Conservation (phyloP, 2,797 vertebrate genomes). For the Peromyscus attwateri region DNA sequence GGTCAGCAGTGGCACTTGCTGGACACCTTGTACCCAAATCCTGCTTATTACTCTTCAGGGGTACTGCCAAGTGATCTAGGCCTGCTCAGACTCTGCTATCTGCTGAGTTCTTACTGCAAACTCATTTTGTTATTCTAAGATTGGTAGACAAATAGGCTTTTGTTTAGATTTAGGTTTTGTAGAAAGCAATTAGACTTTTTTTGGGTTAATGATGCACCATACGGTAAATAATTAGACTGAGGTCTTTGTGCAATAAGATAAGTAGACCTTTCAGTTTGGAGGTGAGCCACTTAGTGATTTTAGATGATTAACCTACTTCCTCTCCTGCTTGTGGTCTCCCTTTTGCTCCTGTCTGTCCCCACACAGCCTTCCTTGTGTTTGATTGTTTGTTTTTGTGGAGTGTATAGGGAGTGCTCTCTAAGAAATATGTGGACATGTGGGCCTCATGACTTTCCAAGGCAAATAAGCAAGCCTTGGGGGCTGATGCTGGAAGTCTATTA, state of each 20-base stretch:
- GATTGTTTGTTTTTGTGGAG: not conserved
- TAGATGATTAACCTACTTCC: not conserved
- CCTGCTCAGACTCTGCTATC: not conserved
- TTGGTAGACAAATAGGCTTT: constrained; percentile 45
- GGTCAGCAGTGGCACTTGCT: not conserved
- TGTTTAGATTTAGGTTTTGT: constrained; percentile 51
- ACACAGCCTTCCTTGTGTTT: constrained; percentile 11
- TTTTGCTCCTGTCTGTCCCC: constrained; percentile 23
- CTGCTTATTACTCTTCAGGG: not conserved
- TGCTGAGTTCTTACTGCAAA: constrained; percentile 10
- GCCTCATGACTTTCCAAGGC: not conserved
- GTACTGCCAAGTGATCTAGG: not conserved
- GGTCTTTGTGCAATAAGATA: constrained; percentile 1
- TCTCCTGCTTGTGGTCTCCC: not conserved
- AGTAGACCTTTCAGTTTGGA: constrained; percentile 57
- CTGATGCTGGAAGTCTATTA: not conserved
- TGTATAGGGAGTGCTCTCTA: not conserved
- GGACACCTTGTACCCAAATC: not conserved
- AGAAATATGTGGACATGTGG: not conserved
- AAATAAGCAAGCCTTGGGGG: not conserved
- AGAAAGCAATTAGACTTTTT: not conserved
- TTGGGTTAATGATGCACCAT: not conserved
- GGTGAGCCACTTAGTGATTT: not conserved
- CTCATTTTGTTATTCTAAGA: constrained; percentile 53
- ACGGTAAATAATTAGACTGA: constrained; percentile 31